Evolutionary conservation across 2,888 invertebrate genomes (phyloP).

Genomic region (Diploptera punctata): DNA sequence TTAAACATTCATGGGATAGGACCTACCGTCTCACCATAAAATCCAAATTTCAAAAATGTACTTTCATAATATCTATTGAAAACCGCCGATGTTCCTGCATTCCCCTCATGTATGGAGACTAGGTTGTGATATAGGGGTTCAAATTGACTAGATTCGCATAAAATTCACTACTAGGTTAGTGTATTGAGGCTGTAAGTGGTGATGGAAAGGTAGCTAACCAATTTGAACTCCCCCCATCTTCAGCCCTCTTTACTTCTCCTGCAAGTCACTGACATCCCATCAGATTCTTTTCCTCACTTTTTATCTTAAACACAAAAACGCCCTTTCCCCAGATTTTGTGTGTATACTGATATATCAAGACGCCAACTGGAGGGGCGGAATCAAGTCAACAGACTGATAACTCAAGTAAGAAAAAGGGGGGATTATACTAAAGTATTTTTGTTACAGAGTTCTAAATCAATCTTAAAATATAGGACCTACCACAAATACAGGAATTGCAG

Average conservation of each 20-base stretch:
- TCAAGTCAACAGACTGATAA: background rate
- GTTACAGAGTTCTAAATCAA: no score
- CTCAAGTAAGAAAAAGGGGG: slow-evolving; percentile 12
- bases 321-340: slow-evolving; percentile 31
- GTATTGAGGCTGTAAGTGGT: background rate
- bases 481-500: no score
- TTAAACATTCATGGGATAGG: no score
- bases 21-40: no score
- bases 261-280: background rate
- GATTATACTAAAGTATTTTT: no score
- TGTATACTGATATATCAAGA: slow-evolving; percentile 33
- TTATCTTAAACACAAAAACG: slow-evolving; percentile 22
- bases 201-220: slow-evolving; percentile 1
- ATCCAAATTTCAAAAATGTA: no score
- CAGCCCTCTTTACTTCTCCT: background rate
- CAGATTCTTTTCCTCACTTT: slow-evolving; percentile 5
- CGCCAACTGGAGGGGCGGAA: slow-evolving; percentile 20
- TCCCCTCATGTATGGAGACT: slow-evolving; percentile 6
- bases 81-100: slow-evolving; percentile 31
- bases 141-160: slow-evolving; percentile 34
- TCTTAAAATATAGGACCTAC: no score
- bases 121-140: background rate
- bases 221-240: background rate
- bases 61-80: slow-evolving; percentile 37
- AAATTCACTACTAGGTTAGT: slow-evolving; percentile 31